Evolutionary conservation across 2,888 invertebrate species (phyloP), one percentile per base, ranked within the genome.

Genomic region (Idaea straminata): DNA sequence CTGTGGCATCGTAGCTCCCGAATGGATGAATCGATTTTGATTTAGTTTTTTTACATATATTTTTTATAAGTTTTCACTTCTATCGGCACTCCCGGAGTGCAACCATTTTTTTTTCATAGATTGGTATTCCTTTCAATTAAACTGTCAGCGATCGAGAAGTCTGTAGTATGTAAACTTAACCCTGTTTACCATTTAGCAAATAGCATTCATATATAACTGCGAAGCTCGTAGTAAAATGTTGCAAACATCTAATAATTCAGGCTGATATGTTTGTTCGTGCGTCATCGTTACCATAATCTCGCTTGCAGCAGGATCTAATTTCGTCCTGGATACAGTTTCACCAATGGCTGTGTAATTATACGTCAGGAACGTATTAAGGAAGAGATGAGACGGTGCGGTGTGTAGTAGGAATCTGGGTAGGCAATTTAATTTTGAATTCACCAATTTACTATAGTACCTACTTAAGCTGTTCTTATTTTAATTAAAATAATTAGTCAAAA

Each of bases 321-420:
- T 76, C 66, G 62, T 61, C 69, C 66, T 69, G 73, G 75, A 72
- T 74, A 70, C 73, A 68, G 72, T 70, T 70, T 75, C 69, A 67
- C 77, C 78, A 77, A 77, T 75, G 73, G 73, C 78, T 78, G 77
- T 79, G 77, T 79, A 79, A 81, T 81, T 81, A 80, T 77, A 72
- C 68, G 7, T n/a, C n/a, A 15, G 64, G 38, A 68, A 66, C 64
- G 67, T 7, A 69, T 7, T 57, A 3, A 68, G 69, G 59, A 47
- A 7, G 47, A 47, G 47, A 47, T 47, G 47, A 47, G 47, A 47
- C 10, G 47, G 47, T 10, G 25, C 25, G 25, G 25, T 25, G 25
- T 25, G 25, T 25, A 25, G 38, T 15, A 13, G 59, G 59, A 59
- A 59, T 7, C 25, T 59, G 16, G 25, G 59, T 59, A 59, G 59